These are phyloP conservation scores for Melanotaenia duboulayi DNA, from an alignment of 2,113 vertebrate species.

Conservation along the genomic window DNA sequence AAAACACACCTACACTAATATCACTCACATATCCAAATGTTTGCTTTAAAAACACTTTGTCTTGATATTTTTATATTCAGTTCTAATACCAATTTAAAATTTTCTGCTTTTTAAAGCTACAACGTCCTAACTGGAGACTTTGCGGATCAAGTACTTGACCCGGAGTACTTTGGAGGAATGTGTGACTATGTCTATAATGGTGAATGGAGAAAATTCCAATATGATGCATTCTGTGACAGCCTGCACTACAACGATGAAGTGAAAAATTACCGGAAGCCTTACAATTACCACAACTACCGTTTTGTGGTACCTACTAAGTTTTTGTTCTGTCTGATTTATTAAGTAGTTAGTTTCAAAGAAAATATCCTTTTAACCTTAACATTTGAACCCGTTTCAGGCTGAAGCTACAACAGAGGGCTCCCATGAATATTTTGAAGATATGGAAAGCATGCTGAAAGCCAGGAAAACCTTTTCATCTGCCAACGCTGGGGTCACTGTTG, in stretches of 20 bases:
- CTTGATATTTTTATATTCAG: too few relatives aligned
- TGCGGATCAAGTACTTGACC: constrained; percentile 81
- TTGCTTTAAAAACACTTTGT: too few relatives aligned
- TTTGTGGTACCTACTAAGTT: constrained; percentile 82
- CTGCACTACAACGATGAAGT: constrained; percentile 89
- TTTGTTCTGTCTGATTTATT: not conserved
- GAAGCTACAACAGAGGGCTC: constrained; percentile 85
- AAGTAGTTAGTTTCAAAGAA: not conserved
- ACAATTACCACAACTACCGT: constrained; percentile 90
- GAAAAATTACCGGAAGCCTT: constrained; percentile 92
- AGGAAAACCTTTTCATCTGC: constrained; percentile 56
- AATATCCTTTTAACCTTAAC: not conserved
- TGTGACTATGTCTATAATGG: constrained; percentile 94
- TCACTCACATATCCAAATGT: too few relatives aligned
- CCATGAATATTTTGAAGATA: constrained; percentile 82
- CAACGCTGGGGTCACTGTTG: constrained; percentile 49
- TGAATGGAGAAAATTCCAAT: constrained; percentile 90
- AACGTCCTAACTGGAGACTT: constrained; percentile 84
- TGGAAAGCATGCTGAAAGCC: constrained; percentile 78
- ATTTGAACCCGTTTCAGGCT: constrained; percentile 78
- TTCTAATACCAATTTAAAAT: not conserved
- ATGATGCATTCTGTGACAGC: constrained; percentile 87
- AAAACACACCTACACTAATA: too few relatives aligned
- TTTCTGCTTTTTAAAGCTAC: constrained; percentile 78
- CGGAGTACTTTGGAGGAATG: constrained; percentile 85